A percentile compares a stretch with the other conserved stretches of the same genome.
phyloP scores from a whole-genome alignment of 2,113 vertebrate species.

The Tamias sibiricus region DNA sequence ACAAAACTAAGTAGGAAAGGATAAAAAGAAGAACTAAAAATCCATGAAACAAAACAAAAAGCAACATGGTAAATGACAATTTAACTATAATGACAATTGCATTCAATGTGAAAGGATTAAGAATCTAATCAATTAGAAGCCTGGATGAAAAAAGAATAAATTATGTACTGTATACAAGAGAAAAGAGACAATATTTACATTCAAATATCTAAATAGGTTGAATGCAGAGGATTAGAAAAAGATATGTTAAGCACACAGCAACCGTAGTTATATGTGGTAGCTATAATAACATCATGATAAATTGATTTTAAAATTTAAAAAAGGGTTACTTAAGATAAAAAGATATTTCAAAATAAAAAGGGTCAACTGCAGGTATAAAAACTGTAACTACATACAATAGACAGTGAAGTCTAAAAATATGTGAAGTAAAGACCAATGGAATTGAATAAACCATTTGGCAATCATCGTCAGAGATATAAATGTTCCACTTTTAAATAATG shows the following conservation, averaged over 20 bases:
- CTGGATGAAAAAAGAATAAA: background rate
- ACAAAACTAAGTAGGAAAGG: background rate
- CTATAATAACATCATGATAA: background rate
- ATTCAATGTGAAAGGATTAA: background rate
- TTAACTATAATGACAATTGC: too few species aligned
- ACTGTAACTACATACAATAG: background rate
- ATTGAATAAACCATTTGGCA: background rate
- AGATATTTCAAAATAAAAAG: background rate
- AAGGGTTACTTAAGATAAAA: background rate
- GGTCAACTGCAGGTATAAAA: background rate
- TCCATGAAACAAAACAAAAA: too few species aligned
- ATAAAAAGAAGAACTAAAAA: too few species aligned
- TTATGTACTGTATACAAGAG: background rate
- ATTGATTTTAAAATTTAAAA: background rate
- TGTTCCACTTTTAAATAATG: background rate
- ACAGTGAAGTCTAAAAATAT: background rate
- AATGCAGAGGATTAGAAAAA: background rate
- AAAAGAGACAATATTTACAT: background rate
- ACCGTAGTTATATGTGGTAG: background rate
- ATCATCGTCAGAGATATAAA: background rate
- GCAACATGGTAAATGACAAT: too few species aligned
- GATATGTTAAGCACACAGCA: background rate
- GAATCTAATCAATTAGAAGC: background rate
- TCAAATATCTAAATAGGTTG: background rate
- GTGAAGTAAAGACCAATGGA: background rate